These are phyloP conservation scores for Gymnothorax reevesii DNA, from an alignment of 2,797 vertebrate genomes.

Conservation along the genomic window DNA sequence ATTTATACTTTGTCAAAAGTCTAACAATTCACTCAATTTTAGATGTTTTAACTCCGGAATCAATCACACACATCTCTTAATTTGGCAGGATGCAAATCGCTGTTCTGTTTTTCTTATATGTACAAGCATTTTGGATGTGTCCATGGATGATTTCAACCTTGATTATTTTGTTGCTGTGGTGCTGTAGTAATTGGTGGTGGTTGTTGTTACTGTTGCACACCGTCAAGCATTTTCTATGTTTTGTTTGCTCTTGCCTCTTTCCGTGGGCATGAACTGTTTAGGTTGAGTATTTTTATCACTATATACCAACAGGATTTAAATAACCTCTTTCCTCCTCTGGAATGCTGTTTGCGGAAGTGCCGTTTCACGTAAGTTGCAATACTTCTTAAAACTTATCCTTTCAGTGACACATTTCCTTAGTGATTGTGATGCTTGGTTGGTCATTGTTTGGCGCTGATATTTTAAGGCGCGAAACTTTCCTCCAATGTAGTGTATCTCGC, in stretches of 20 bases:
- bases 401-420: neutral
- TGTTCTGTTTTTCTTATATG: neutral
- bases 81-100: neutral
- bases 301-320: neutral
- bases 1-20: slow-evolving; percentile 22
- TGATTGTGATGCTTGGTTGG: neutral
- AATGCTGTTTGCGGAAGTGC: neutral
- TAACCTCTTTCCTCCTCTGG: neutral
- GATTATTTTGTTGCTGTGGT: neutral
- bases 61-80: neutral
- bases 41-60: slow-evolving; percentile 4
- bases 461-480: neutral
- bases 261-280: neutral
- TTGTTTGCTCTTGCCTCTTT: neutral
- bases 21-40: neutral
- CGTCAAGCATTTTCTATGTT: neutral
- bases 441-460: neutral
- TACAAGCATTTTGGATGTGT: neutral
- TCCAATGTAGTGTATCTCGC: neutral
- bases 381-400: neutral
- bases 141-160: too few species aligned
- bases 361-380: neutral
- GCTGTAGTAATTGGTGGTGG: neutral
- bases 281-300: neutral
- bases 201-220: neutral